phyloP scores from a whole-genome alignment of 2,113 vertebrate species.

The Fregata magnificens region DNA sequence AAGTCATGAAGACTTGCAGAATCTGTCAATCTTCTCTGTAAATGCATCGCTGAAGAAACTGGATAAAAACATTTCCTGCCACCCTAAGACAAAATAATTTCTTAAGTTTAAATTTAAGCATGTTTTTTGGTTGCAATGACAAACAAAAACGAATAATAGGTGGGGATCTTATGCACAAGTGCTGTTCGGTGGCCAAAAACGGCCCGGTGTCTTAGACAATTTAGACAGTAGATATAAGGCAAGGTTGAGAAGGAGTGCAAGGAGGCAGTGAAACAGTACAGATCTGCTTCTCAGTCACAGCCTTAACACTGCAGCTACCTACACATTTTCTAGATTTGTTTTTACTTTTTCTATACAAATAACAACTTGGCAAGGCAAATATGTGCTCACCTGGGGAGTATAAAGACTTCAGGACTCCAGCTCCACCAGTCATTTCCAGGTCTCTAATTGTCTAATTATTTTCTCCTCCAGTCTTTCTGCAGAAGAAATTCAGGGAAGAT shows the following conservation, averaged over 20 bases:
- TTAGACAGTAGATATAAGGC: too few species aligned
- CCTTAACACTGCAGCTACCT: not conserved
- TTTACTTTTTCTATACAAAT: not conserved
- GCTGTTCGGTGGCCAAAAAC: not conserved
- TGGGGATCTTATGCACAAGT: not conserved
- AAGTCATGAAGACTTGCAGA: not conserved
- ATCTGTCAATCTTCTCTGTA: not conserved
- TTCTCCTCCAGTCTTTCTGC: not conserved
- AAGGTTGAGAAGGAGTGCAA: not conserved
- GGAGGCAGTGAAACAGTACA: not conserved
- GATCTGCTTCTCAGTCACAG: not conserved
- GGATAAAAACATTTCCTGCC: not conserved
- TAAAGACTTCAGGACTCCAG: not conserved
- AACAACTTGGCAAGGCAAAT: not conserved
- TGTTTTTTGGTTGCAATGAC: not conserved
- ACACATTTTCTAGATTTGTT: not conserved
- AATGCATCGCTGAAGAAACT: not conserved
- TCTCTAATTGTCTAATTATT: not conserved
- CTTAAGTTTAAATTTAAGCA: not conserved
- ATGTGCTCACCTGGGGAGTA: not conserved
- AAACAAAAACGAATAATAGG: not conserved
- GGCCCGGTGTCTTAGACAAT: not conserved
- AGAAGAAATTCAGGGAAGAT: not conserved
- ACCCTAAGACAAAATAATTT: not conserved
- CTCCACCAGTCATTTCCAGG: not conserved